Evolutionary conservation across 2,113 vertebrate genomes (phyloP).

Genomic region (Phainopepla nitens): DNA sequence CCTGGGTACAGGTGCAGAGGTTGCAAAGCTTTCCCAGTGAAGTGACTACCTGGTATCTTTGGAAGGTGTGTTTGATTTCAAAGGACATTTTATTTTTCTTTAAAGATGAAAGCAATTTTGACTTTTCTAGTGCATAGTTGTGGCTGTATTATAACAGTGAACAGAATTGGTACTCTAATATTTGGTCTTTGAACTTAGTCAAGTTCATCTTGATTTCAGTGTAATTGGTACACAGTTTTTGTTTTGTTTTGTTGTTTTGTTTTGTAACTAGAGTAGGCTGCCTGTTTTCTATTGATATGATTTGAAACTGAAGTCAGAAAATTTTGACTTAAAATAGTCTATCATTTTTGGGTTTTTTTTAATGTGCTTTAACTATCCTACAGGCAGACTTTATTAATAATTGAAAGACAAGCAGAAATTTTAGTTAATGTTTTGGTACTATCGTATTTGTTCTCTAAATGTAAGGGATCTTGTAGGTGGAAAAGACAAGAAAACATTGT

Average conservation of each 20-base stretch:
- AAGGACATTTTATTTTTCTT: conserved; percentile 47
- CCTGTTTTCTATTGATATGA: background rate
- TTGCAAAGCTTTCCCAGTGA: conserved; percentile 49
- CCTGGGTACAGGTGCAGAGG: conserved; percentile 34
- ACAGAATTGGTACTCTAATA: conserved; percentile 6
- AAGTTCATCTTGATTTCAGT: conserved; percentile 13
- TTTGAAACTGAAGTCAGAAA: background rate
- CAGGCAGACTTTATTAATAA: background rate
- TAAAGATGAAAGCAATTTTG: conserved; percentile 46
- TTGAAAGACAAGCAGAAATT: background rate
- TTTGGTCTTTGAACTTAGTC: background rate
- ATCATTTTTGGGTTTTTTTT: background rate
- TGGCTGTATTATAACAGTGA: background rate
- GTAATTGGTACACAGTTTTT: conserved; percentile 15
- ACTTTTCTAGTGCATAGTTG: conserved; percentile 19
- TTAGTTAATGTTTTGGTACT: background rate
- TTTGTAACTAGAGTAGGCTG: background rate
- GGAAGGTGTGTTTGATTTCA: conserved; percentile 61
- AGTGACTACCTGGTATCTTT: conserved; percentile 52
- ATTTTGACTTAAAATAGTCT: conserved; percentile 1
- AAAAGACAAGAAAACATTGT: background rate
- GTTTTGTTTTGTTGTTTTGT: too few species aligned
- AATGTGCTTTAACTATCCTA: background rate
- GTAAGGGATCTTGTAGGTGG: background rate
- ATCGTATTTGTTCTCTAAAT: background rate